Evolutionary conservation across 2,797 vertebrate genomes (phyloP), one percentile per base, ranked within the genome.

Genomic region (Harpagifer antarcticus): DNA sequence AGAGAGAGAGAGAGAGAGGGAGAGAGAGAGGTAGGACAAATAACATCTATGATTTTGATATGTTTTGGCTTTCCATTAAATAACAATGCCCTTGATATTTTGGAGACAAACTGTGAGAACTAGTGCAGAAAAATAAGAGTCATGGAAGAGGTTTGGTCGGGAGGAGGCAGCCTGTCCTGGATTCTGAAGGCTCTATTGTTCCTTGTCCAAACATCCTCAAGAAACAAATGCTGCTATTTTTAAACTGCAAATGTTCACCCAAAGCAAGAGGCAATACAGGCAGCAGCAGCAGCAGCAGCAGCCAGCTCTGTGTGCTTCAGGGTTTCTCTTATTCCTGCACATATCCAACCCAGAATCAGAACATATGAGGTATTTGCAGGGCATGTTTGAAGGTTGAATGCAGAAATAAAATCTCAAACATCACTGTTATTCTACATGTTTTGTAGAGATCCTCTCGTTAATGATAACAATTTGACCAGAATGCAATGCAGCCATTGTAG

Each of bases 1-100:
- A 9, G 94, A 95, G 95, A 94, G 16, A 23, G 52, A 55, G 42
- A 23, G 59, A 48, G n/a, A 10, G 63, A 27, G 53, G 23, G 13
- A 54, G 52, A 49, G 17, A 27, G 17, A 31, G 4, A 27, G 6
- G 5, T 1, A 8, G 33, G 33, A 33, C 1, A 33, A 37, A 37
- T 37, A 37, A 37, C 33, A 37, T 19, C 45, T n/a, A 55, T 53
- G 19, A 72, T 76, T 52, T 52, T 12, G 14, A 67, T 56, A 59
- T 76, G 8, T 37, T 40, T 63, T 54, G 49, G 2, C 9, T 37
- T 67, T 55, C 15, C 16, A 14, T 33, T 40, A 59, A 17, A 40
- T 14, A 17, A 63, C 45, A 56, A 27, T 14, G 9, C 23, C 5
- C 42, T 16, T 0, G 19, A 5, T 4, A 50, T 37, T 27, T 37